These are phyloP conservation scores for Nymphalis polychloros DNA, from an alignment of 2,888 invertebrate genomes.

Conservation along the genomic window DNA sequence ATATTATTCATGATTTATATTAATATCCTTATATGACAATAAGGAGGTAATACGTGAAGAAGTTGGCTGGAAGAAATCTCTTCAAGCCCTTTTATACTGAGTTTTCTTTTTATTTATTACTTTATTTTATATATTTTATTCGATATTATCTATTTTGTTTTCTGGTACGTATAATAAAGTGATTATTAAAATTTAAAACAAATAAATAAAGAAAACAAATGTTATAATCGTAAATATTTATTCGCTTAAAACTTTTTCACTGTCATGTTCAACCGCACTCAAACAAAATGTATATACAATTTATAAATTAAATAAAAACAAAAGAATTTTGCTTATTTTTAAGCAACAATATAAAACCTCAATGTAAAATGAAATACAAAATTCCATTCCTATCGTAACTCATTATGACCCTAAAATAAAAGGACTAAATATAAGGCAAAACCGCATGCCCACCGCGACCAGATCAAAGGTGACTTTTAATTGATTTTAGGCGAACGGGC, in stretches of 20 bases:
- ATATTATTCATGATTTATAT: no score
- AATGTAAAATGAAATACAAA: slow-evolving; percentile 29
- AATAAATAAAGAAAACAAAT: neutral
- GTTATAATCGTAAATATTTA: neutral
- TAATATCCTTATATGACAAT: no score
- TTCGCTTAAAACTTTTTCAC: neutral
- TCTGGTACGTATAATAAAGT: no score
- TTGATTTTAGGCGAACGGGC: slow-evolving; percentile 57
- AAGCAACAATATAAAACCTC: slow-evolving; percentile 28
- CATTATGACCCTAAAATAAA: slow-evolving; percentile 36
- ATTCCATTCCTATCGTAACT: slow-evolving; percentile 29
- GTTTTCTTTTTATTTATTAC: no score
- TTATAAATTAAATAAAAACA: slow-evolving; percentile 17
- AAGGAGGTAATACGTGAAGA: no score
- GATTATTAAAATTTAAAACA: neutral
- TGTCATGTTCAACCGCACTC: neutral
- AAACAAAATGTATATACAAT: neutral
- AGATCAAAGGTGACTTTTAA: slow-evolving; percentile 54
- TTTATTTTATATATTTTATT: no score
- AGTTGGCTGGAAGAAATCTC: no score
- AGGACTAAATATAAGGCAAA: slow-evolving; percentile 29
- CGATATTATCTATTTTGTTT: no score
- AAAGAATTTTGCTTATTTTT: slow-evolving; percentile 27
- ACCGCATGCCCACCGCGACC: slow-evolving; percentile 34
- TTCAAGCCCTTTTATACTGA: no score